Evolutionary conservation across 2,797 vertebrate genomes (phyloP).

Genomic region (Fistularia tabacaria): DNA sequence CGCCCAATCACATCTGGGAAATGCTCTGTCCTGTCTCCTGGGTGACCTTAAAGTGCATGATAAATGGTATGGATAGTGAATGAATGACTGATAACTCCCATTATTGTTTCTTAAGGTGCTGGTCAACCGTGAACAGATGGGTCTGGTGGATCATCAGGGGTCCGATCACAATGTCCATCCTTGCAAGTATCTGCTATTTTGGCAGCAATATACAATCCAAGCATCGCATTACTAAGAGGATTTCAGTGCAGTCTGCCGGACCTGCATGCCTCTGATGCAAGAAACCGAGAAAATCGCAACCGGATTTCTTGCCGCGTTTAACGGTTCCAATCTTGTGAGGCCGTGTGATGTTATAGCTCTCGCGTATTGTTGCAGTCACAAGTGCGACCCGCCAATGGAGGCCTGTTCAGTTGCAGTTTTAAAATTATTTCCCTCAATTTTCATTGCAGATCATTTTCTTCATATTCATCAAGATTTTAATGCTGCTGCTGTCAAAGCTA

Average conservation of each 20-base stretch:
- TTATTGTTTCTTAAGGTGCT: constrained; percentile 79
- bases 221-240: neutral
- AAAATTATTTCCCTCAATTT: constrained; percentile 18
- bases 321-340: constrained; percentile 27
- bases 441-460: constrained; percentile 87
- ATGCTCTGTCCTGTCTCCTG: no score
- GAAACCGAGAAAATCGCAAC: neutral
- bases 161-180: constrained; percentile 82
- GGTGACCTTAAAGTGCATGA: no score
- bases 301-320: constrained; percentile 24
- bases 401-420: neutral
- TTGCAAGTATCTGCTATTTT: constrained; percentile 73
- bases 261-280: neutral
- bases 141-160: constrained; percentile 96
- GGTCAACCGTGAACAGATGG: constrained; percentile 79
- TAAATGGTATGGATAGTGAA: neutral
- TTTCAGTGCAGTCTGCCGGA: constrained; percentile 2
- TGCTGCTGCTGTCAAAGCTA: constrained; percentile 90
- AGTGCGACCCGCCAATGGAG: neutral
- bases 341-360: constrained; percentile 34
- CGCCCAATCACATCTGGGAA: no score
- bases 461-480: constrained; percentile 92
- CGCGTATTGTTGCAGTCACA: constrained; percentile 3
- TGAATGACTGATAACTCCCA: neutral
- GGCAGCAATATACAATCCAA: no score